Conservation (phyloP, 2,797 vertebrate species). For the Halcyon chelicuti region DNA sequence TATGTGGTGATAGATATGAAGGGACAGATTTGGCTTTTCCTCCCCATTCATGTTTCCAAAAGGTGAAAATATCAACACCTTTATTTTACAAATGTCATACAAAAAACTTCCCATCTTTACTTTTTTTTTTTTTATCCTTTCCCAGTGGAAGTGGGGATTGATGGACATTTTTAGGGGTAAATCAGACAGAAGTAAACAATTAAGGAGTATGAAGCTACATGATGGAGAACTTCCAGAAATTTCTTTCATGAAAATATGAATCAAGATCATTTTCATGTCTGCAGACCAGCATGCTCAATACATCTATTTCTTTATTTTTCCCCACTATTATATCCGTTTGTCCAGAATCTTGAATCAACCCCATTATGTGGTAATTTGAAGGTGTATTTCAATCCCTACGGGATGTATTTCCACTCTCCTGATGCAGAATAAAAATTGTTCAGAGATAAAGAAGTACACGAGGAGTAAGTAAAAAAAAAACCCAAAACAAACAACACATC, state of each 20-base stretch:
- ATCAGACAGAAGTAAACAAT: background rate
- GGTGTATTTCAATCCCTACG: background rate
- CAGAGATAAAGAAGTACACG: background rate
- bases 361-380: background rate
- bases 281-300: background rate
- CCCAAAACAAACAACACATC: accelerated
- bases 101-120: background rate
- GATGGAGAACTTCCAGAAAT: background rate
- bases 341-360: background rate
- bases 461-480: background rate
- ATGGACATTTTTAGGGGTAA: background rate
- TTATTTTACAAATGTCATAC: accelerated
- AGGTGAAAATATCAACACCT: background rate
- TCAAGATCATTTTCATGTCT: background rate
- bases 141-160: background rate
- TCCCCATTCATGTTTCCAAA: background rate
- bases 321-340: background rate
- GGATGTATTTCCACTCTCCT: background rate
- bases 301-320: background rate
- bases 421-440: background rate
- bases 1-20: background rate
- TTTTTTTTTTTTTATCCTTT: background rate
- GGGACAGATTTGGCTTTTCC: background rate
- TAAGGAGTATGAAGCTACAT: background rate
- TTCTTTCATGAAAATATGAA: background rate